Base-by-base conservation (phyloP, 2,888 invertebrate species). In the Auanema sp. region DNA sequence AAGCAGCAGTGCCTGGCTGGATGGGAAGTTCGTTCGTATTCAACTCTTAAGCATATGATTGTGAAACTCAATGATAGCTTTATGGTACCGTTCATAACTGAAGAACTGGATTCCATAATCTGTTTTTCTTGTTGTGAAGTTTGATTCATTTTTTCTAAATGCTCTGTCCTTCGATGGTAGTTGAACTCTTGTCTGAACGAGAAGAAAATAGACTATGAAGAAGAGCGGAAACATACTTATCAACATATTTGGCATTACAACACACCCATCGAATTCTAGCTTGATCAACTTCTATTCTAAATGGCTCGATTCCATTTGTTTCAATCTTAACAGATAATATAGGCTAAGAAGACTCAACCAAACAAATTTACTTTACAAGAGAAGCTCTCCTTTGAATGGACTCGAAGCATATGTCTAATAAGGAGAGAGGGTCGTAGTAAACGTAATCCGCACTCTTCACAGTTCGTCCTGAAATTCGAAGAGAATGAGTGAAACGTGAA, bases 401-500 rank as follows among this genome's bases (percentile, higher is more conserved):
- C 77, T 18, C 78, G 68, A 16, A 71, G 67, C 80, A 81, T 80
- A 65, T 81, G 81, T 11, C 77, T 69, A 41, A 81, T 68, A 11
- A 81, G 64, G 10, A 79, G 70, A 10, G 75, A 70, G 5, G 81
- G 81, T 11, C 76, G 64, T 24, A 75, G 71, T 53, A 80, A 66
- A 10, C 69, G 65, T 59, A 80, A 58, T 0, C 76, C 75, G 65
- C 81, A 81, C 12, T 76, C 64, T n/a, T 73, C 72, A 59, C 81
- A 81, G 18, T 61, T 60, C 2, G 78, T 68, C 50, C 77, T 74
- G 42, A 23, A 63, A 58, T 50, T 23, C 2, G 12, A n/a, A 52
- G n/a, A 52, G 12, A 18, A 3, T 6, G 52, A 18, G 3, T 52
- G 24, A 52, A 52, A 24, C 10, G 3, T 8, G 8, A 8, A 3